Evolutionary conservation across 2,888 invertebrate species (phyloP).

Genomic region (Chymomyza procnemis): DNA sequence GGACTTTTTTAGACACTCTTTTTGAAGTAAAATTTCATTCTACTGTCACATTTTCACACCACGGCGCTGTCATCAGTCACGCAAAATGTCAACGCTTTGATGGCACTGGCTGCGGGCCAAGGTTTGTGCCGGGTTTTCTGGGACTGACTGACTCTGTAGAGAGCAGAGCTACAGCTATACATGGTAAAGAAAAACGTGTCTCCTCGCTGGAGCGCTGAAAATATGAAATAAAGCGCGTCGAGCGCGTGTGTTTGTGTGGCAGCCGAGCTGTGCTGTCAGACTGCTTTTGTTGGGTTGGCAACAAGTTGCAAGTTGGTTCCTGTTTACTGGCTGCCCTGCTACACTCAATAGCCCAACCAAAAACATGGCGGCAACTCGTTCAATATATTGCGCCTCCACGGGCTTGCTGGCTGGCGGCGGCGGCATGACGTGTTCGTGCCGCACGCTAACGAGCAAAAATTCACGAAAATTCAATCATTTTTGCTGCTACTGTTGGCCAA

Average conservation of each 20-base stretch:
- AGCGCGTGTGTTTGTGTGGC: constrained; percentile 58
- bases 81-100: constrained; percentile 63
- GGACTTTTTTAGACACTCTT: too few species aligned
- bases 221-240: constrained; percentile 54
- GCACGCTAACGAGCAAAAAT: constrained; percentile 71
- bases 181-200: constrained; percentile 60
- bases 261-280: constrained; percentile 28
- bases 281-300: constrained; percentile 30
- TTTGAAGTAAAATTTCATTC: not conserved
- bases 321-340: not conserved
- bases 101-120: not conserved
- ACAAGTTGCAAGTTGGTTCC: constrained; percentile 43
- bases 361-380: constrained; percentile 53
- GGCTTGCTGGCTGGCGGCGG: too few species aligned
- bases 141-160: too few species aligned
- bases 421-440: constrained; percentile 51
- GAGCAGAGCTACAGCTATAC: too few species aligned
- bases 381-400: constrained; percentile 29
- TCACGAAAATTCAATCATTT: constrained; percentile 70
- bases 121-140: too few species aligned
- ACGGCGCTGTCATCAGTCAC: constrained; percentile 73
- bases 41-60: constrained; percentile 66
- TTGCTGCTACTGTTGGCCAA: constrained; percentile 42
- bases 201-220: constrained; percentile 19
- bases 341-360: constrained; percentile 36